phyloP scores from a whole-genome alignment of 2,797 vertebrate species.

The Catamblyrhynchus diadema region DNA sequence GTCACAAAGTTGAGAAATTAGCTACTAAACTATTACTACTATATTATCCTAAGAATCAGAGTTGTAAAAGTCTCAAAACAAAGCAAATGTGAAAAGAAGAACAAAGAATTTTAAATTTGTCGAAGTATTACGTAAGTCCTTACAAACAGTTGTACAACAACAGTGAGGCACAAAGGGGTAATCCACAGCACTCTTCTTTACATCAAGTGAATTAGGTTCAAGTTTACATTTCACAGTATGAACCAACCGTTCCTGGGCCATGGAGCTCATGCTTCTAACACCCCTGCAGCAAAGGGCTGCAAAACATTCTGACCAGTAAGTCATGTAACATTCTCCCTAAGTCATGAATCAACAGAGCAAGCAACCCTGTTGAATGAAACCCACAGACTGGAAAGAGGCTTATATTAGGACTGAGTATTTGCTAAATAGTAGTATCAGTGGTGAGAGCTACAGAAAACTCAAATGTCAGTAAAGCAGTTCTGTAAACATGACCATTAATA shows the following conservation, averaged over 20 bases:
- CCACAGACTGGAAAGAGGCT: not conserved
- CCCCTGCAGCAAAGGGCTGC: not conserved
- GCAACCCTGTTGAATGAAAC: not conserved
- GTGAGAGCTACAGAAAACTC: not conserved
- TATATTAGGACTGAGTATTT: not conserved
- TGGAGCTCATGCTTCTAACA: not conserved
- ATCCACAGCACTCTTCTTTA: not conserved
- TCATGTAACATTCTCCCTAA: too few species aligned
- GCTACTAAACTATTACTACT: not conserved
- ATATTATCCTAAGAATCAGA: not conserved
- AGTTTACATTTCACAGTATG: not conserved
- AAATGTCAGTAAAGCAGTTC: not conserved
- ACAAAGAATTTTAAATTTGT: not conserved
- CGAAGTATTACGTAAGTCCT: not conserved
- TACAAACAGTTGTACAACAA: not conserved
- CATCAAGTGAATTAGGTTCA: not conserved
- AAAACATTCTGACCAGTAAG: not conserved
- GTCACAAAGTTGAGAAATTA: not conserved
- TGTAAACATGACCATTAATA: not conserved
- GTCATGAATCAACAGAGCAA: not conserved
- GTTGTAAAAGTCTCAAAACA: not conserved
- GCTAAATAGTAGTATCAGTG: not conserved
- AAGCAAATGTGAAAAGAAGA: not conserved
- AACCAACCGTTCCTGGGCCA: not conserved
- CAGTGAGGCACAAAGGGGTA: not conserved